Conservation (phyloP, 1,140 invertebrate species). For the Nasonia vitripennis region DNA sequence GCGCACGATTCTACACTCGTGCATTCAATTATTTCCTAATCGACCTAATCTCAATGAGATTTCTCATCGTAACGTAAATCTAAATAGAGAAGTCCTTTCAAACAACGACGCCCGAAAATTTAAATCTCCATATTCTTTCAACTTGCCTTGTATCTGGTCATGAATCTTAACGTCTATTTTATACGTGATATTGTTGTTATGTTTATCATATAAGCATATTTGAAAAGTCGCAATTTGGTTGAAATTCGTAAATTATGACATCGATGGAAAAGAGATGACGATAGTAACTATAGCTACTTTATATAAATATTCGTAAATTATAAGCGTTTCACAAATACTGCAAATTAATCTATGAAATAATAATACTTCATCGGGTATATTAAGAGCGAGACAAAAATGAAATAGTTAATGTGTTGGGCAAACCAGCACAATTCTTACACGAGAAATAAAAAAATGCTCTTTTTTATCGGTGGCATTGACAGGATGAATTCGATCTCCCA, state of each 20-base stretch:
- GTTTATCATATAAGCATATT: conserved; percentile 31
- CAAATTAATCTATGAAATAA: background rate
- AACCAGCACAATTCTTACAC: background rate
- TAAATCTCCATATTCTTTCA: conserved; percentile 17
- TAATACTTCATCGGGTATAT: background rate
- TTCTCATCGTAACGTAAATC: background rate
- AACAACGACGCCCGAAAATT: conserved; percentile 13
- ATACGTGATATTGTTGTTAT: conserved; percentile 56
- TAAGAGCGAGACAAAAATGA: background rate
- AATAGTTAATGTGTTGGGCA: background rate
- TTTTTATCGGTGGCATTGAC: conserved; percentile 29
- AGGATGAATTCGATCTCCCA: conserved; percentile 28
- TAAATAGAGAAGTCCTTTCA: background rate
- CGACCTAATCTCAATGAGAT: background rate
- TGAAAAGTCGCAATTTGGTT: conserved; percentile 46
- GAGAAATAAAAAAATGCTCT: conserved; percentile 12
- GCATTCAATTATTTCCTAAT: no score
- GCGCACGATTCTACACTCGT: no score
- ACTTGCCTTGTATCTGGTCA: conserved; percentile 53
- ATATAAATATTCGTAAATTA: background rate
- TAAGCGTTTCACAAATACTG: background rate
- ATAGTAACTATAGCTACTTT: background rate
- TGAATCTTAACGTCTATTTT: conserved; percentile 59
- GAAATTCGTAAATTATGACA: conserved; percentile 2
- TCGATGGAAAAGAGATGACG: conserved; percentile 38